A percentile compares a stretch with the other conserved stretches of the same genome.
phyloP scores from a whole-genome alignment of 2,888 invertebrate species.

The Dynastes hyllus region DNA sequence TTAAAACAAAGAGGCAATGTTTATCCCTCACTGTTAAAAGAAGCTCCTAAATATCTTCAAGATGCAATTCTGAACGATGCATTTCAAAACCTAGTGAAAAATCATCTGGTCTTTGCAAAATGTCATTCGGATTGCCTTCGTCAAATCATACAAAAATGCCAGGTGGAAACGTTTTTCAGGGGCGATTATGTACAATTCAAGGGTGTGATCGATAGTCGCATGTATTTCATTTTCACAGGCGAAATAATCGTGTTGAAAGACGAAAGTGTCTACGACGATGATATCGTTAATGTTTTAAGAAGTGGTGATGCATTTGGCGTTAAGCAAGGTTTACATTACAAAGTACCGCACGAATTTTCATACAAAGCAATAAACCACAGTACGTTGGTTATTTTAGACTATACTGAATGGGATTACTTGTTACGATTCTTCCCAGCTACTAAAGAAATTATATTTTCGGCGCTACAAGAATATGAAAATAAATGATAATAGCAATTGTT shows the following conservation, averaged over 20 bases:
- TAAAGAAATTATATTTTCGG: slow-evolving; percentile 47
- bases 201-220: slow-evolving; percentile 52
- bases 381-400: slow-evolving; percentile 46
- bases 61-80: slow-evolving; percentile 52
- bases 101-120: slow-evolving; percentile 52
- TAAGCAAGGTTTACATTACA: slow-evolving; percentile 49
- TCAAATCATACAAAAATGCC: slow-evolving; percentile 49
- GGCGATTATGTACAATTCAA: slow-evolving; percentile 53
- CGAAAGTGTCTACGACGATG: slow-evolving; percentile 50
- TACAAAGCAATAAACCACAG: slow-evolving; percentile 46
- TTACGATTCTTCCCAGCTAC: slow-evolving; percentile 55
- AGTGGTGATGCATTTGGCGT: slow-evolving; percentile 54
- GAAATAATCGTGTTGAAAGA: slow-evolving; percentile 54
- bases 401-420: slow-evolving; percentile 52
- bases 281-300: slow-evolving; percentile 47
- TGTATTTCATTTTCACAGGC: slow-evolving; percentile 55
- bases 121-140: slow-evolving; percentile 54
- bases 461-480: neutral
- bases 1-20: slow-evolving; percentile 33
- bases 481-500: too few species aligned
- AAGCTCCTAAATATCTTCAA: slow-evolving; percentile 54
- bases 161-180: slow-evolving; percentile 45
- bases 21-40: slow-evolving; percentile 37
- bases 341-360: slow-evolving; percentile 49
- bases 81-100: slow-evolving; percentile 49